A percentile compares a stretch with the other conserved stretches of the same genome.
Evolutionary conservation across 2,797 vertebrate genomes (phyloP).

Genomic region (Sandelia bainsii): DNA sequence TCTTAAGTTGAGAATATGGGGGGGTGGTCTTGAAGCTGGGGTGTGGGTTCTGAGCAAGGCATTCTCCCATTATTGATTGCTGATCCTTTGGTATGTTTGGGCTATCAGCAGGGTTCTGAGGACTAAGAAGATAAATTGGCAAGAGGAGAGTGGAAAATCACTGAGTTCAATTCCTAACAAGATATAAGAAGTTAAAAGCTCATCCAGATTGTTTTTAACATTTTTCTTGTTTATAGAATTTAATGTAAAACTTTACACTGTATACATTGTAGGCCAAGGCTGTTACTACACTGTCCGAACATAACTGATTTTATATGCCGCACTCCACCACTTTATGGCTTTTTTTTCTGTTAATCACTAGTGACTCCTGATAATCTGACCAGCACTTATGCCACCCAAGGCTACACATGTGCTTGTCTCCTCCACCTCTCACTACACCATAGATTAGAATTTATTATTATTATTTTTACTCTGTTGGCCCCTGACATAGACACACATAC

Average conservation of each 20-base stretch:
- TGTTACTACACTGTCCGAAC: conserved; percentile 16
- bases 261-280: neutral
- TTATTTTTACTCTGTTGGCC: conserved; percentile 12
- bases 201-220: conserved; percentile 25
- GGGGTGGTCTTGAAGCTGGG: conserved; percentile 25
- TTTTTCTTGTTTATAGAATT: conserved; percentile 19
- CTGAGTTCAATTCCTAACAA: conserved; percentile 31
- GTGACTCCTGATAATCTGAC: conserved; percentile 25
- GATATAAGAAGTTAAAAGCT: conserved; percentile 27
- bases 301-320: conserved; percentile 13
- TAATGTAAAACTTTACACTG: conserved; percentile 14
- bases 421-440: conserved; percentile 19
- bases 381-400: conserved; percentile 16
- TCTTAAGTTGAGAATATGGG: conserved; percentile 62
- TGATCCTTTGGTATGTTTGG: conserved; percentile 83
- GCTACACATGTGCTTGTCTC: conserved; percentile 3
- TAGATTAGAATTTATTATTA: conserved; percentile 34
- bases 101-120: conserved; percentile 76
- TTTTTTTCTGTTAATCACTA: conserved; percentile 19
- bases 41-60: conserved; percentile 64
- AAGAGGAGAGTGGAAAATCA: conserved; percentile 11
- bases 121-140: conserved; percentile 65
- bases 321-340: conserved; percentile 20
- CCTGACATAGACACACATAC: conserved; percentile 19
- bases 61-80: conserved; percentile 85